Evolutionary conservation across 2,888 invertebrate genomes (phyloP).

Genomic region (Dioctria rufipes): DNA sequence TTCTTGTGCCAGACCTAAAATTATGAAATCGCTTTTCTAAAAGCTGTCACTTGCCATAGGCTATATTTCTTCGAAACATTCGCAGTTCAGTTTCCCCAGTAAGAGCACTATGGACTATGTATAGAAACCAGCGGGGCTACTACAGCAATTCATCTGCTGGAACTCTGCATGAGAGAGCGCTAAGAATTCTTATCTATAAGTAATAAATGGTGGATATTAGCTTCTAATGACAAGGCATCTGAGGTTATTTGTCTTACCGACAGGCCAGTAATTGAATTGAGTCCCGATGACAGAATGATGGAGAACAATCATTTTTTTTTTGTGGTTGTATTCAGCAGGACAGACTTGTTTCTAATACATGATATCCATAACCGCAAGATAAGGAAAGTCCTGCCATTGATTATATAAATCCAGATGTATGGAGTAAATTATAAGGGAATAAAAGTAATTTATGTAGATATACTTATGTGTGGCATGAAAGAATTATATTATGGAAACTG

Average conservation of each 20-base stretch:
- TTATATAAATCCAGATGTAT: background rate
- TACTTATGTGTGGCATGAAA: too few species aligned
- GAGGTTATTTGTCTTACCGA: conserved; percentile 57
- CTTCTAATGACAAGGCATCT: conserved; percentile 55
- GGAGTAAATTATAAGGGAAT: background rate
- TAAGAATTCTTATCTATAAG: conserved; percentile 55
- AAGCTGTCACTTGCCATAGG: conserved; percentile 20
- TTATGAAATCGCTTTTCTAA: background rate
- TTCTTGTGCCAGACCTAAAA: too few species aligned
- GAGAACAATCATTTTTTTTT: conserved; percentile 49
- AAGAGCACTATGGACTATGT: background rate
- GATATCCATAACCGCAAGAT: conserved; percentile 20
- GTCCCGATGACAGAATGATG: conserved; percentile 56
- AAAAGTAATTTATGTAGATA: too few species aligned
- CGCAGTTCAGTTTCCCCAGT: background rate
- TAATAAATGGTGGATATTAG: conserved; percentile 57
- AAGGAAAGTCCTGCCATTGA: conserved; percentile 21
- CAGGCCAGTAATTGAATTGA: conserved; percentile 58
- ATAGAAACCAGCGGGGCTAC: background rate
- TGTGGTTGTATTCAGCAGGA: background rate
- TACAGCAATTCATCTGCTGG: background rate
- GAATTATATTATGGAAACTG: too few species aligned
- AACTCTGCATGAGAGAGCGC: conserved; percentile 1
- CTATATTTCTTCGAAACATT: conserved; percentile 1
- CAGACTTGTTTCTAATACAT: background rate